These are phyloP conservation scores for Malacoraja senta DNA, from an alignment of 2,797 vertebrate species.

Conservation along the genomic window DNA sequence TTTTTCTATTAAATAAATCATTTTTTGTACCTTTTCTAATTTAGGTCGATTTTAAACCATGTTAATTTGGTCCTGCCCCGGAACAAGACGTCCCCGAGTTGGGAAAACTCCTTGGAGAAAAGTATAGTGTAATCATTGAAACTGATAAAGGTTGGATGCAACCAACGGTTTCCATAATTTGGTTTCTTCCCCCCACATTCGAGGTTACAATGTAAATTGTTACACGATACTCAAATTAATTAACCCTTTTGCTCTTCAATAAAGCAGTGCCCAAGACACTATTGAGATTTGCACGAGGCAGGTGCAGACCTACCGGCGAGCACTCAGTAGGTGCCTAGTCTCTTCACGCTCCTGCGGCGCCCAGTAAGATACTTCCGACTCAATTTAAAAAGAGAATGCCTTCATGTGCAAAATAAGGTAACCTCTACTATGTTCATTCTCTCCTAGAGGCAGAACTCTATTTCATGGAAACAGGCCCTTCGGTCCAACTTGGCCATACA, in stretches of 20 bases:
- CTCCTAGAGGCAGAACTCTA: too few relatives aligned
- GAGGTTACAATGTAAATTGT: not conserved
- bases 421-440: too few relatives aligned
- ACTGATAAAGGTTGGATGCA: not conserved
- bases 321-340: not conserved
- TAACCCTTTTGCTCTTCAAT: not conserved
- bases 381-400: not conserved
- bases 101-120: not conserved
- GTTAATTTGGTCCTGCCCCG: not conserved
- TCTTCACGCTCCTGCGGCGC: not conserved
- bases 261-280: not conserved
- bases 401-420: not conserved
- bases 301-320: not conserved
- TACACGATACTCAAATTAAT: not conserved
- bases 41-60: not conserved
- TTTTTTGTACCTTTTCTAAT: not conserved
- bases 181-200: not conserved
- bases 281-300: not conserved
- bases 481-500: too few relatives aligned
- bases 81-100: not conserved
- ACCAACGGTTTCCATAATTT: slow-evolving; percentile 11
- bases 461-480: too few relatives aligned
- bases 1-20: not conserved
- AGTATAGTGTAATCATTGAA: slow-evolving; percentile 18
- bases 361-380: not conserved